Conservation (phyloP, 2,797 vertebrate species). For the Acanthis flammea region DNA sequence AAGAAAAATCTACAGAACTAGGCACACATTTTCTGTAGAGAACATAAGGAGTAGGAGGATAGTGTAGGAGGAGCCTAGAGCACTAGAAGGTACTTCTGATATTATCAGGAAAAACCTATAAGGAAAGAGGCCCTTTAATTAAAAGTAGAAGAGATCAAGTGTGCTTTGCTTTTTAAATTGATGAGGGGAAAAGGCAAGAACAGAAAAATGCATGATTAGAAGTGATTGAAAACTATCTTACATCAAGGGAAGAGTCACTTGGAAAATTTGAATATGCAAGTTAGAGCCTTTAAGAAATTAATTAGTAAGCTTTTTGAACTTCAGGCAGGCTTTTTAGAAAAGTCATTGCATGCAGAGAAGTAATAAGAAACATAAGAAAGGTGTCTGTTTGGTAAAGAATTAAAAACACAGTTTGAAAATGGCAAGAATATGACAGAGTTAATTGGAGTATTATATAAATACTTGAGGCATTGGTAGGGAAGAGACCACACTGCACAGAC, state of each 20-base stretch:
- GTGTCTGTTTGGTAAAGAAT: neutral
- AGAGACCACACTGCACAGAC: neutral
- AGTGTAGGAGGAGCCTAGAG: slow-evolving; percentile 32
- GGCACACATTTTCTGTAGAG: neutral
- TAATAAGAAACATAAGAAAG: neutral
- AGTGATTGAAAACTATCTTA: slow-evolving; percentile 13
- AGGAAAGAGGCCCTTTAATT: slow-evolving; percentile 27
- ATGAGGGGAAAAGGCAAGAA: neutral
- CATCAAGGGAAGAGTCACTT: neutral
- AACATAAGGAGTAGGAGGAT: neutral
- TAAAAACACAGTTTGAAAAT: neutral
- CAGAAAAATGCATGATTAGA: neutral
- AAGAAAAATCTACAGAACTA: neutral
- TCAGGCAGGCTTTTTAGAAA: neutral
- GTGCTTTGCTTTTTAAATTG: slow-evolving; percentile 15
- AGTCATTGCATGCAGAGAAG: neutral
- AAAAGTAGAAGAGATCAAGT: slow-evolving; percentile 31
- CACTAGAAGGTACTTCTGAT: slow-evolving; percentile 21
- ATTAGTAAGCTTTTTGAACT: neutral
- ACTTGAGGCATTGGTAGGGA: neutral
- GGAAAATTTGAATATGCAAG: neutral
- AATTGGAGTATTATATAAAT: neutral
- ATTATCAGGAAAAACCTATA: slow-evolving; percentile 6
- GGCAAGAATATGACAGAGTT: neutral
- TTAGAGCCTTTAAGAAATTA: neutral